Conservation (phyloP, 2,797 vertebrate species). For the Ateles fusciceps region DNA sequence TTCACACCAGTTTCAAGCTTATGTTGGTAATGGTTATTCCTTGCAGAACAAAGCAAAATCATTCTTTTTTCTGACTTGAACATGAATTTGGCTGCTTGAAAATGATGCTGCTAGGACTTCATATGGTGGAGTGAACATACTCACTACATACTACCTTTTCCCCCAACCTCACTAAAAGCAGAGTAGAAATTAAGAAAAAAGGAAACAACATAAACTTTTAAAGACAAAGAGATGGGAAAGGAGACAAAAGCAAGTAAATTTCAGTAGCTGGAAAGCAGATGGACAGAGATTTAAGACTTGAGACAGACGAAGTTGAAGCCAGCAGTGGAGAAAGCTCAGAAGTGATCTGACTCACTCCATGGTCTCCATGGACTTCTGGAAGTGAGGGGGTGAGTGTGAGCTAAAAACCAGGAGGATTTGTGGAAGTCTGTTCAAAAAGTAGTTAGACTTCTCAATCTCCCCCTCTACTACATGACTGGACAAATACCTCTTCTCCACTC, state of each 20-base stretch:
- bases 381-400: neutral
- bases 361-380: neutral
- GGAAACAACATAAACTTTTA: neutral
- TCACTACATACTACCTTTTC: neutral
- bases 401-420: neutral
- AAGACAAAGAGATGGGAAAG: conserved; percentile 6
- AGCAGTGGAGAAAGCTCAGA: conserved; percentile 1
- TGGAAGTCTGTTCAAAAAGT: neutral
- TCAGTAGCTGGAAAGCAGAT: conserved; percentile 49
- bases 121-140: neutral
- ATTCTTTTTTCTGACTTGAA: neutral
- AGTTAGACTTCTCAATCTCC: neutral
- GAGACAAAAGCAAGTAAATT: neutral
- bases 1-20: neutral
- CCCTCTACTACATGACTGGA: neutral
- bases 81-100: conserved; percentile 23
- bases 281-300: conserved; percentile 42
- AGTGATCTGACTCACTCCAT: neutral
- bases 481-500: neutral
- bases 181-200: neutral
- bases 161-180: conserved; percentile 14
- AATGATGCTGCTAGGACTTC: conserved; percentile 5
- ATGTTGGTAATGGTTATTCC: neutral
- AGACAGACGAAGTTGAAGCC: conserved; percentile 22
- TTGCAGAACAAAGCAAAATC: conserved; percentile 19